phyloP scores from a whole-genome alignment of 2,888 invertebrate genomes.

The Antitype chi region DNA sequence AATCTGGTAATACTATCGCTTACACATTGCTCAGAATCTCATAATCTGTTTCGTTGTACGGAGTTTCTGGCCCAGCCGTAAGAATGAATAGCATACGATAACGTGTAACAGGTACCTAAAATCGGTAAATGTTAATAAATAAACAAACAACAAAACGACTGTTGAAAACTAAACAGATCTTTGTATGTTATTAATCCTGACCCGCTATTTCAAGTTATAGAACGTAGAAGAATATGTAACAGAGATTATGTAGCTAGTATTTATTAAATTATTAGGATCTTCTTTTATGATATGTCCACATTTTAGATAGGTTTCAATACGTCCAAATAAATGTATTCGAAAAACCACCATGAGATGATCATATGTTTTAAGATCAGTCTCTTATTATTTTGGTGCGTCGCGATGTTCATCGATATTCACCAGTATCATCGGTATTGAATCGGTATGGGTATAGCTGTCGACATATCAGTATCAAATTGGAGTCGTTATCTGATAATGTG shows the following conservation, averaged over 20 bases:
- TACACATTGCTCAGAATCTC: constrained; percentile 11
- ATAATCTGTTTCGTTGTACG: not conserved
- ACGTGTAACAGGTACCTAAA: not conserved
- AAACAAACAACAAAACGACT: not conserved
- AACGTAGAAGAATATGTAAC: too few relatives aligned
- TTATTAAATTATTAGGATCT: not conserved
- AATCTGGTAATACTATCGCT: constrained; percentile 2
- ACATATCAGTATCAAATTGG: too few relatives aligned
- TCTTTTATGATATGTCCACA: not conserved
- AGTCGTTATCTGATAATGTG: too few relatives aligned
- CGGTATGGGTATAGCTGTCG: too few relatives aligned
- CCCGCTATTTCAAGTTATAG: not conserved
- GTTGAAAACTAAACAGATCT: not conserved
- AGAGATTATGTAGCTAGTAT: not conserved
- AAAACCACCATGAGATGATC: not conserved
- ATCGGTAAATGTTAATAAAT: not conserved
- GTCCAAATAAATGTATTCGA: not conserved
- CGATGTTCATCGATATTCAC: too few relatives aligned
- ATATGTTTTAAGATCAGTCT: not conserved
- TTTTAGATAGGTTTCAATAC: not conserved
- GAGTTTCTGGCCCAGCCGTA: not conserved
- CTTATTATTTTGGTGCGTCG: not conserved
- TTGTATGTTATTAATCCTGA: not conserved
- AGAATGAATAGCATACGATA: not conserved
- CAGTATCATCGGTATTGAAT: too few relatives aligned